Percentiles rank a stretch among this genome's conserved stretches.
Evolutionary conservation across 2,797 vertebrate species (phyloP).

Genomic region (Okamejei kenojei): DNA sequence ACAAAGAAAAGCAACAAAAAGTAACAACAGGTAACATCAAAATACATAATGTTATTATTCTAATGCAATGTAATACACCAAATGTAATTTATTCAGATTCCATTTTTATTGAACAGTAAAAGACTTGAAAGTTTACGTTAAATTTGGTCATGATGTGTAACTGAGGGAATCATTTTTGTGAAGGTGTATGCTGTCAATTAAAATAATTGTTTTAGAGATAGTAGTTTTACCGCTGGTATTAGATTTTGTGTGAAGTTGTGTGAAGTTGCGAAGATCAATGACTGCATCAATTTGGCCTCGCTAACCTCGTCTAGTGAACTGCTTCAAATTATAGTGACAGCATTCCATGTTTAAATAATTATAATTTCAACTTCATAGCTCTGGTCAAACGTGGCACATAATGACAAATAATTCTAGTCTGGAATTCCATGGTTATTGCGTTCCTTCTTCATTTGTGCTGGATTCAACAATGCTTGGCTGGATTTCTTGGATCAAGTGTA

Average conservation of each 20-base stretch:
- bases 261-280: too few species aligned
- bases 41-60: not conserved
- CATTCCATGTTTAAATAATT: not conserved
- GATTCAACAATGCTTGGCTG: not conserved
- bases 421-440: not conserved
- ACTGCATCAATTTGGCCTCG: not conserved
- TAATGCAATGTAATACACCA: not conserved
- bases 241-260: not conserved
- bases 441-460: not conserved
- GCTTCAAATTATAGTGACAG: not conserved
- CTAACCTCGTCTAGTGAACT: not conserved
- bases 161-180: not conserved
- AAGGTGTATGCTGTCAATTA: not conserved
- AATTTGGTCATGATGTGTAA: not conserved
- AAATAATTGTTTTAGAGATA: not conserved
- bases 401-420: not conserved
- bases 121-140: not conserved
- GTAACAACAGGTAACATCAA: not conserved
- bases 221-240: not conserved
- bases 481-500: not conserved
- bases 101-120: not conserved
- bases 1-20: constrained; percentile 30
- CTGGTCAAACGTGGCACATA: not conserved
- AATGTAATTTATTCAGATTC: not conserved
- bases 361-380: not conserved